Evolutionary conservation across 2,113 vertebrate species (phyloP).

Genomic region (Calypte anna): DNA sequence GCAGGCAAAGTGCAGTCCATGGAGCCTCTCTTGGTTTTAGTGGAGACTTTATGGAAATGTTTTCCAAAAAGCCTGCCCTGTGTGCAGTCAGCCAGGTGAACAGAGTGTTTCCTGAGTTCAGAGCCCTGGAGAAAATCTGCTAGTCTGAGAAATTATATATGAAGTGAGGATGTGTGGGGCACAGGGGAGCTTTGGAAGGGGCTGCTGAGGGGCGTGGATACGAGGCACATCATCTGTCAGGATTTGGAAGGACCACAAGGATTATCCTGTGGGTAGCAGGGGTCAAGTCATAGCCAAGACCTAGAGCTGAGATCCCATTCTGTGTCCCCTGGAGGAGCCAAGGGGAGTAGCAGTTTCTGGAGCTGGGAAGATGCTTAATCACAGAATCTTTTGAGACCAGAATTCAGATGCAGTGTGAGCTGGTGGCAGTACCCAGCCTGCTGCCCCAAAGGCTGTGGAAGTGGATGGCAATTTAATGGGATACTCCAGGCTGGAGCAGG

Average conservation of each 20-base stretch:
- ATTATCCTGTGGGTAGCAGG: not conserved
- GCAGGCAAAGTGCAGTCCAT: not conserved
- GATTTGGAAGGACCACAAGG: not conserved
- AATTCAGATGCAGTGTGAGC: not conserved
- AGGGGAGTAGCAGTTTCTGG: not conserved
- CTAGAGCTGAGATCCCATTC: not conserved
- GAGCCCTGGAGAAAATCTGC: not conserved
- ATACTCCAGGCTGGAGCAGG: rapidly evolving
- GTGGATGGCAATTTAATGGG: not conserved
- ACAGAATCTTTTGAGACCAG: not conserved
- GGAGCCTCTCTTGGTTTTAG: not conserved
- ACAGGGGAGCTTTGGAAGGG: not conserved
- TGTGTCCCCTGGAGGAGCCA: not conserved
- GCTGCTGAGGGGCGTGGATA: not conserved
- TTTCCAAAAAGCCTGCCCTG: not conserved
- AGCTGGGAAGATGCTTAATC: not conserved
- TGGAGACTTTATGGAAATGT: not conserved
- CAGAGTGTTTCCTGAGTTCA: not conserved
- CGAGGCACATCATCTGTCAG: not conserved
- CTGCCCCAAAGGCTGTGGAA: rapidly evolving
- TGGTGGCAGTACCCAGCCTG: not conserved
- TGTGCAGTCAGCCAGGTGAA: not conserved
- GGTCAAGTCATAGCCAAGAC: not conserved
- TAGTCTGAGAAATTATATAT: not conserved
- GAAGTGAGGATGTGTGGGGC: rapidly evolving